These are phyloP conservation scores for Nesidiocoris tenuis DNA, from an alignment of 2,888 invertebrate genomes.

Conservation along the genomic window DNA sequence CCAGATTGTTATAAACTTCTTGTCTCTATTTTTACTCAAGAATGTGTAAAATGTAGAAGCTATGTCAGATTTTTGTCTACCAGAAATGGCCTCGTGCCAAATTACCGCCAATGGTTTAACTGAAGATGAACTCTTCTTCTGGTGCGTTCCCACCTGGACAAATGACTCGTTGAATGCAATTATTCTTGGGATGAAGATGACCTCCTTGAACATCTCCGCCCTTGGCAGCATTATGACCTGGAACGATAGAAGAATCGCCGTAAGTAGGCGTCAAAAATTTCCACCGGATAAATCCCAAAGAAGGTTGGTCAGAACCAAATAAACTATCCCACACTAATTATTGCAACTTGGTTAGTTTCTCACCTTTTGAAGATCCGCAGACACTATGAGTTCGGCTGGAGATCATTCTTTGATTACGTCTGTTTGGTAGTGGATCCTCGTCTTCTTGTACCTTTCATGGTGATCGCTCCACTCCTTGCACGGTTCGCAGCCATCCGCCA, in stretches of 20 bases:
- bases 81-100: slow-evolving; percentile 47
- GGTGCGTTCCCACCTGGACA: slow-evolving; percentile 44
- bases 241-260: neutral
- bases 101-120: slow-evolving; percentile 30
- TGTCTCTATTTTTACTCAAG: slow-evolving; percentile 45
- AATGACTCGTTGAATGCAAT: slow-evolving; percentile 48
- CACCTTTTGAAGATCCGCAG: slow-evolving; percentile 42
- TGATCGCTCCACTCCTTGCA: slow-evolving; percentile 20
- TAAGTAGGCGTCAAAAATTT: too few relatives aligned
- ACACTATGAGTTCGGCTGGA: slow-evolving; percentile 32
- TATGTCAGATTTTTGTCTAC: slow-evolving; percentile 43
- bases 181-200: slow-evolving; percentile 43
- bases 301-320: too few relatives aligned
- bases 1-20: slow-evolving; percentile 47
- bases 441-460: slow-evolving; percentile 7
- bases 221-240: slow-evolving; percentile 46
- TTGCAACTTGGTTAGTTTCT: neutral
- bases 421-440: slow-evolving; percentile 10
- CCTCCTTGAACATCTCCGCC: slow-evolving; percentile 43
- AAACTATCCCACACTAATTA: neutral
- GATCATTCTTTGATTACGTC: slow-evolving; percentile 1
- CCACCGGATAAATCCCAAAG: too few relatives aligned
- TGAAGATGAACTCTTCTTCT: slow-evolving; percentile 11
- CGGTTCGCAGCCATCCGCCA: slow-evolving; percentile 23
- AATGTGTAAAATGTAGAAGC: slow-evolving; percentile 47